phyloP scores from a whole-genome alignment of 2,113 vertebrate species.

The Emydocephalus ijimae region DNA sequence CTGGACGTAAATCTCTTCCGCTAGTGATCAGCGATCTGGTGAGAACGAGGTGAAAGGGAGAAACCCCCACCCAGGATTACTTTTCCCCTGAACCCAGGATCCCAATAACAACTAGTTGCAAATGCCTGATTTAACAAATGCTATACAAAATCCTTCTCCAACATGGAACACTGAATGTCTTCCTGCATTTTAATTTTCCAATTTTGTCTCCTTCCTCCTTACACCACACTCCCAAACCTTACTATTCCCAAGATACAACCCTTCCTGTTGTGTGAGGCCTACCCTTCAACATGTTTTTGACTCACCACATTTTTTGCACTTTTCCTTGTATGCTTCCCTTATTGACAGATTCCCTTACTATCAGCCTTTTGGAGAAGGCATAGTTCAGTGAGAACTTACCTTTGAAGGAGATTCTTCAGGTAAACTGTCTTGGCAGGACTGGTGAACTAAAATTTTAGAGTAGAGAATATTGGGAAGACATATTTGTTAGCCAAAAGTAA shows the following conservation, averaged over 20 bases:
- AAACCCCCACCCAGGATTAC: conserved; percentile 3
- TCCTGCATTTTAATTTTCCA: not conserved
- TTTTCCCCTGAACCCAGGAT: not conserved
- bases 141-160: not conserved
- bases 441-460: not conserved
- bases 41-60: conserved; percentile 63
- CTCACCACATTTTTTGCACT: no score
- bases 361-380: not conserved
- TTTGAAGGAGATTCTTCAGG: not conserved
- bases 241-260: not conserved
- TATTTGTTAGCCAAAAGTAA: not conserved
- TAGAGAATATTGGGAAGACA: not conserved
- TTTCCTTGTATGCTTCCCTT: not conserved
- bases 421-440: not conserved
- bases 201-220: not conserved
- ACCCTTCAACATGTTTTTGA: not conserved
- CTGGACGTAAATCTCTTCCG: conserved; percentile 74
- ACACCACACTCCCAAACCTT: not conserved
- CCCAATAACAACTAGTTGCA: not conserved
- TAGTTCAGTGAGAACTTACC: not conserved
- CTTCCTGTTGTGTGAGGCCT: not conserved
- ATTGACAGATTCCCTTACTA: not conserved
- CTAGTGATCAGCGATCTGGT: conserved; percentile 75
- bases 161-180: not conserved
- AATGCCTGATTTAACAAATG: not conserved